Evolutionary conservation across 2,797 vertebrate genomes (phyloP), one percentile per base, ranked within the genome.

Genomic region (Xerus rutilus): DNA sequence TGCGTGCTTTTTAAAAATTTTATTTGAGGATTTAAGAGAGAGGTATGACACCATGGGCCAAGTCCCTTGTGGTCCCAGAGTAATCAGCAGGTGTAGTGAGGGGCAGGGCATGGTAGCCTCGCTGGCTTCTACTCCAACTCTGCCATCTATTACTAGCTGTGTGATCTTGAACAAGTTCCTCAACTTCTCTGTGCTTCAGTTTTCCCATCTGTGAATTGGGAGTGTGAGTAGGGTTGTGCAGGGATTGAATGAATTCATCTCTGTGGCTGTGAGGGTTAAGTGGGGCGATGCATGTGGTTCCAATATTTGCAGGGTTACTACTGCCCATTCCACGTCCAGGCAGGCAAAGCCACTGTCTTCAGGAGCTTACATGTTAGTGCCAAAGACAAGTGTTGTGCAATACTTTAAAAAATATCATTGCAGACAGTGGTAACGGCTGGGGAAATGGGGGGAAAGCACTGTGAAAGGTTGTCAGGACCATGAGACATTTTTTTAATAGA

Each of bases 311-410:
- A 5, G 23, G 67, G 2, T 23, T 0, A 17, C 13, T 20, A 13
- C 4, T 2, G 1, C 52, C 4, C 3, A 2, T 0, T 3, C n/a
- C 35, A 20, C 8, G 0, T 17, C 9, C 1, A 23, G 54, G 13
- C 20, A n/a, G 67, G 47, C 5, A 14, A 43, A 54, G 57, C 30
- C 13, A 6, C 17, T 10, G 49, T 20, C 43, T 32, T 14, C 15
- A 54, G 30, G n/a, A 43, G 15, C 54, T 59, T 12, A 15, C 2
- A 0, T 17, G 39, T 35, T 47, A 70, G 18, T 2, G 4, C 3
- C 10, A 12, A 47, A 69, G 54, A 69, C n/a, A 35, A 52, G 15
- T 18, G 47, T 3, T 13, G 45, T 69, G 7, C 12, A 12, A 4
- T n/a, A 5, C 3, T 87, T 77, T 79, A 15, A 78, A 69, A 69